A percentile compares a stretch with the other conserved stretches of the same genome.
Conservation (phyloP, 1,140 invertebrate species). For the Pachypsylla venusta region DNA sequence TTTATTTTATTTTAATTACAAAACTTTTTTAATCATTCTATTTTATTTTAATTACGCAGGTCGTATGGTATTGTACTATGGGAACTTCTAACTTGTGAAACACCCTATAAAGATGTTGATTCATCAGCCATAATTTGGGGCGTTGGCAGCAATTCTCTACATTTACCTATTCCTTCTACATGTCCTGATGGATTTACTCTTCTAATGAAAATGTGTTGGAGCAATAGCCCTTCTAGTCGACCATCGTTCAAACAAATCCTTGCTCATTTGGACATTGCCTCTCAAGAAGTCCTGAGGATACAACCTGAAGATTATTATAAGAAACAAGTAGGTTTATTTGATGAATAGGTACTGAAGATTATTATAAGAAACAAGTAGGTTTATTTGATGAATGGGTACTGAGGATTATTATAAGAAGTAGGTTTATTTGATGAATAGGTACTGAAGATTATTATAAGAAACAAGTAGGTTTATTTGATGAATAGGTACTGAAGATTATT, state of each 20-base stretch:
- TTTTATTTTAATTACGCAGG: no score
- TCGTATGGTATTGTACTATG: constrained; percentile 94
- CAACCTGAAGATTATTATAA: constrained; percentile 47
- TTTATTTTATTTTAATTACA: no score
- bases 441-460: no score
- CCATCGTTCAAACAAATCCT: constrained; percentile 90
- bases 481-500: no score
- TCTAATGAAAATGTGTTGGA: constrained; percentile 87
- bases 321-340: constrained; percentile 34
- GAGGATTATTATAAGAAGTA: no score
- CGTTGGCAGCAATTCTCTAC: constrained; percentile 82
- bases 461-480: no score
- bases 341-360: no score
- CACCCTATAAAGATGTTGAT: constrained; percentile 92
- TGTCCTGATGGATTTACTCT: constrained; percentile 74
- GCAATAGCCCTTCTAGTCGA: constrained; percentile 73
- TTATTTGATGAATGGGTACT: no score
- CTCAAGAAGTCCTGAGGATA: constrained; percentile 53
- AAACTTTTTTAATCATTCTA: no score
- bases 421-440: no score
- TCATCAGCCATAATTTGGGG: constrained; percentile 96
- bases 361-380: no score
- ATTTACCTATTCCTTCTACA: constrained; percentile 75
- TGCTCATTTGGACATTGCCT: constrained; percentile 72
- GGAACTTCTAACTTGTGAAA: constrained; percentile 90